Evolutionary conservation across 2,113 vertebrate species (phyloP).

Genomic region (Orthochromis indermauri): DNA sequence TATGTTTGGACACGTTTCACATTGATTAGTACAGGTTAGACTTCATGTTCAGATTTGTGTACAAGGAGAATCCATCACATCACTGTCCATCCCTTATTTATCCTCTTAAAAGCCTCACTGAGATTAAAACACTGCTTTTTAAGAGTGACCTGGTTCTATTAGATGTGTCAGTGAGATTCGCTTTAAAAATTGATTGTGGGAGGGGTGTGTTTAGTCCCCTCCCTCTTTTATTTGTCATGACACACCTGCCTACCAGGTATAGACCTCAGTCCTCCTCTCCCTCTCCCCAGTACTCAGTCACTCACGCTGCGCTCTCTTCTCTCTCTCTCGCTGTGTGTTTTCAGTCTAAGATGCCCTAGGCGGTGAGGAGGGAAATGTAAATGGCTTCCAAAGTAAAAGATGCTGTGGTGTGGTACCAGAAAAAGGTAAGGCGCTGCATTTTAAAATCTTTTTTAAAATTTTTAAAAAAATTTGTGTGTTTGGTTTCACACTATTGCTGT

Average conservation of each 20-base stretch:
- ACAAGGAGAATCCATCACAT: neutral
- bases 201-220: neutral
- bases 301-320: neutral
- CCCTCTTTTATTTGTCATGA: neutral
- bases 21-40: neutral
- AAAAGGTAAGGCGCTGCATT: conserved; percentile 83
- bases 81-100: neutral
- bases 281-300: neutral
- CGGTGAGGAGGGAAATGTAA: conserved; percentile 82
- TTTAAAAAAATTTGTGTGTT: neutral
- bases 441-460: neutral
- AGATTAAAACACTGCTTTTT: neutral
- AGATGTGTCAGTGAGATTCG: neutral
- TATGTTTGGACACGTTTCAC: neutral
- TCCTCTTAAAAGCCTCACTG: neutral
- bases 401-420: conserved; percentile 99
- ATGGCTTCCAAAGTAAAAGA: conserved; percentile 99
- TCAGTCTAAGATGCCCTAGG: conserved; percentile 89
- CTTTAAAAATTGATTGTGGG: neutral
- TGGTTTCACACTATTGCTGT: neutral
- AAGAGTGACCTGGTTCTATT: neutral
- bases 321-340: conserved; percentile 52
- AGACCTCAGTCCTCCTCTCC: neutral
- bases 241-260: conserved; percentile 42
- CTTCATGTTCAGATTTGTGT: neutral